Conservation (phyloP, 2,797 vertebrate species). For the Sebastes melanostomus region DNA sequence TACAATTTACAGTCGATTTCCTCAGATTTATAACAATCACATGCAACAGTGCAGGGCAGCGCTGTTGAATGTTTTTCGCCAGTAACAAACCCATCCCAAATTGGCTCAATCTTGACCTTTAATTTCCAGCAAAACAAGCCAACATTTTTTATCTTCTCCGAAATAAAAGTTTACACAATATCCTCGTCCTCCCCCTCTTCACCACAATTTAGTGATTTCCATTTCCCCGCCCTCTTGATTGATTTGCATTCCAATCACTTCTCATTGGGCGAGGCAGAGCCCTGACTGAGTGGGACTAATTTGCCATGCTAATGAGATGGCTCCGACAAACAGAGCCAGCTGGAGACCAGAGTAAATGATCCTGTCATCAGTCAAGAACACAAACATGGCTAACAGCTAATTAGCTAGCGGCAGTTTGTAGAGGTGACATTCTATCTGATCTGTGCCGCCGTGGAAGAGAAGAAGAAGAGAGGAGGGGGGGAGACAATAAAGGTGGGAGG, state of each 20-base stretch:
- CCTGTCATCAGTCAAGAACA: slow-evolving; percentile 99
- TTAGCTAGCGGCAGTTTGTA: slow-evolving; percentile 93
- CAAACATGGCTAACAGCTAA: slow-evolving; percentile 94
- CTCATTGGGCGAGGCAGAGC: slow-evolving; percentile 94
- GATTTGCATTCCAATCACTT: slow-evolving; percentile 96
- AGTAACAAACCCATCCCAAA: neutral
- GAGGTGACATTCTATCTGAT: slow-evolving; percentile 97
- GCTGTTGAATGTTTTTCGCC: neutral
- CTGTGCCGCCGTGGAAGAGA: slow-evolving; percentile 84
- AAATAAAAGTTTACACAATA: slow-evolving; percentile 26
- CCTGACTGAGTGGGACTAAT: slow-evolving; percentile 98
- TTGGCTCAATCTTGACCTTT: slow-evolving; percentile 23
- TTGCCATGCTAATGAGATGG: slow-evolving; percentile 97
- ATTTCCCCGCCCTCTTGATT: slow-evolving; percentile 88
- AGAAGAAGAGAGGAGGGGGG: slow-evolving; percentile 48
- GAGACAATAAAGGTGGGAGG: slow-evolving; percentile 33
- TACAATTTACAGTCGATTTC: slow-evolving; percentile 40
- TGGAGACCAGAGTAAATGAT: slow-evolving; percentile 99
- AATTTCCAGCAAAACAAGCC: slow-evolving; percentile 28
- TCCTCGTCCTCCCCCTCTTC: slow-evolving; percentile 32
- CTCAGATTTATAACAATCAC: slow-evolving; percentile 26
- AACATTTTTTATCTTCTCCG: neutral
- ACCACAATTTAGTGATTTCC: slow-evolving; percentile 46
- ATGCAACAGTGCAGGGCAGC: neutral
- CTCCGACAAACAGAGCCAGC: slow-evolving; percentile 95